These are phyloP conservation scores for Drymonia ruficornis DNA, from an alignment of 2,888 invertebrate genomes.

Conservation along the genomic window DNA sequence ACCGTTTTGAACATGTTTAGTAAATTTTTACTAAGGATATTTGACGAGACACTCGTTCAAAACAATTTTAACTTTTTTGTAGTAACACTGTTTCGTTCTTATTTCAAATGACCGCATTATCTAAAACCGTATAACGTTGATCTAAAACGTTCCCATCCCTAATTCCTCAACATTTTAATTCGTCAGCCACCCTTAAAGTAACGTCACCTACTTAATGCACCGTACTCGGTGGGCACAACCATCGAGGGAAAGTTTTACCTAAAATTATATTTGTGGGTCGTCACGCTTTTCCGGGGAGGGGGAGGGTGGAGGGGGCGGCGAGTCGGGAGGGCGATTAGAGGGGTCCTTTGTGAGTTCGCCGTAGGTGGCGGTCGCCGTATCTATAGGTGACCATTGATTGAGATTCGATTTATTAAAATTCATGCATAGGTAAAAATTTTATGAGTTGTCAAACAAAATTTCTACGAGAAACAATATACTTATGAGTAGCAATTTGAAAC, in stretches of 20 bases:
- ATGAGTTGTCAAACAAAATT: too few relatives aligned
- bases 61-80: too few relatives aligned
- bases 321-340: conserved; percentile 73
- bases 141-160: not conserved
- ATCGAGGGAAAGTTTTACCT: conserved; percentile 80
- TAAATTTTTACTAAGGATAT: too few relatives aligned
- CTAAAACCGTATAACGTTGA: too few relatives aligned
- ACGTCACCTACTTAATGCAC: conserved; percentile 65
- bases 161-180: conserved; percentile 36
- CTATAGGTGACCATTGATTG: conserved; percentile 56
- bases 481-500: too few relatives aligned
- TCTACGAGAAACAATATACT: too few relatives aligned
- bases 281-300: conserved; percentile 79
- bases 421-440: too few relatives aligned
- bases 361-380: conserved; percentile 66
- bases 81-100: too few relatives aligned
- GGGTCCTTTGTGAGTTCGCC: conserved; percentile 72
- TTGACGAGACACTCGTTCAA: too few relatives aligned
- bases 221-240: conserved; percentile 68
- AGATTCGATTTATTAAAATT: conserved; percentile 34
- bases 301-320: conserved; percentile 40
- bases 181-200: conserved; percentile 39
- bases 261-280: conserved; percentile 85
- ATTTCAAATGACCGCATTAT: too few relatives aligned
- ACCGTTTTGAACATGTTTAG: too few relatives aligned